Evolutionary conservation across 2,888 invertebrate genomes (phyloP).

Genomic region (Caenorhabditis sp.): DNA sequence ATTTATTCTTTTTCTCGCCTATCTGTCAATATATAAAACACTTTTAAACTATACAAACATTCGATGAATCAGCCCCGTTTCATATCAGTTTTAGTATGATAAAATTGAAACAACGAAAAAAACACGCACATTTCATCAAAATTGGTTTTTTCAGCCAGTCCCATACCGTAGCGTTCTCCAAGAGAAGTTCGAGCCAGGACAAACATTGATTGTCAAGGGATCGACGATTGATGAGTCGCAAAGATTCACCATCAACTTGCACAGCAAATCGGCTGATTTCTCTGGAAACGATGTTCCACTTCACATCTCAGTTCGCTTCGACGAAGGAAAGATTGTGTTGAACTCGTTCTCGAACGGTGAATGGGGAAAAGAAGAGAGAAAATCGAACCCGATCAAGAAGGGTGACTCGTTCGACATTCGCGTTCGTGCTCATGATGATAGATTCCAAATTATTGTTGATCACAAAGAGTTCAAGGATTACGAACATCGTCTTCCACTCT

Average conservation of each 20-base stretch:
- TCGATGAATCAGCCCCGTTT: neutral
- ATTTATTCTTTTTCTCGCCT: neutral
- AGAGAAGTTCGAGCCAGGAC: slow-evolving; percentile 68
- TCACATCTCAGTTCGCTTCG: slow-evolving; percentile 69
- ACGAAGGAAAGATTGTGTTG: slow-evolving; percentile 69
- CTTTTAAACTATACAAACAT: neutral
- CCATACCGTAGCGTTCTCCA: slow-evolving; percentile 68
- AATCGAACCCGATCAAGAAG: slow-evolving; percentile 63
- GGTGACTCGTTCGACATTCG: slow-evolving; percentile 63
- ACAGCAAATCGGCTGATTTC: slow-evolving; percentile 68
- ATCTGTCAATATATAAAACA: slow-evolving; percentile 1
- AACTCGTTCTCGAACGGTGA: slow-evolving; percentile 67
- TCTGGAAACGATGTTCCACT: slow-evolving; percentile 69
- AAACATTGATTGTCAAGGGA: slow-evolving; percentile 69
- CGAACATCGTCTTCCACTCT: slow-evolving; percentile 60
- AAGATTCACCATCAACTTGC: slow-evolving; percentile 68
- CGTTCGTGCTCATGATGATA: slow-evolving; percentile 60
- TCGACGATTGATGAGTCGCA: slow-evolving; percentile 66
- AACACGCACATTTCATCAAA: neutral
- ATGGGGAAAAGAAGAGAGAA: slow-evolving; percentile 65
- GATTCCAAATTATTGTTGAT: slow-evolving; percentile 60
- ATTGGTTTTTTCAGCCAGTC: slow-evolving; percentile 56
- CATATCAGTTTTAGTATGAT: neutral
- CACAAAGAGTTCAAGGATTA: slow-evolving; percentile 64
- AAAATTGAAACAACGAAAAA: slow-evolving; percentile 2